Conservation (phyloP, 2,888 invertebrate species). For the Pachymerium ferrugineum region DNA sequence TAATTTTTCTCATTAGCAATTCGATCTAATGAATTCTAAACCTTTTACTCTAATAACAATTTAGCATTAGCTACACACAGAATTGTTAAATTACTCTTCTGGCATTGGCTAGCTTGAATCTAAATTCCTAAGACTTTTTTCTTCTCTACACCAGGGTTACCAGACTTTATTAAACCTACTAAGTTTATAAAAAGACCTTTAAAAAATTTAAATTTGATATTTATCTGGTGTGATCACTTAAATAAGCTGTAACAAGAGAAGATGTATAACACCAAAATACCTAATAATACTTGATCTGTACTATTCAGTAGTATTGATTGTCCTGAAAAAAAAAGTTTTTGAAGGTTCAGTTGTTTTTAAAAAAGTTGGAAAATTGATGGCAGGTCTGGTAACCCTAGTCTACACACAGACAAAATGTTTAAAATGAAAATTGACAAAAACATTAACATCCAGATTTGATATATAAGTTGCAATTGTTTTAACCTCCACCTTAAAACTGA, state of each 20-base stretch:
- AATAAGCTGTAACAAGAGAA: background rate
- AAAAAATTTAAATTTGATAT: background rate
- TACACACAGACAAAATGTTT: background rate
- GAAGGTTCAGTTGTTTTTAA: background rate
- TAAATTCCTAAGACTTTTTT: background rate
- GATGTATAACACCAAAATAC: too few relatives aligned
- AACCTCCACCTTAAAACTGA: background rate
- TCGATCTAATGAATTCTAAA: too few relatives aligned
- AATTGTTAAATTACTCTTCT: background rate
- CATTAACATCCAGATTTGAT: background rate
- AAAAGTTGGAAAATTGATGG: background rate
- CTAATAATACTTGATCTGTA: too few relatives aligned
- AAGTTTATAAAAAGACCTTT: too few relatives aligned
- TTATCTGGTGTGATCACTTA: background rate
- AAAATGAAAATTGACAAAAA: background rate
- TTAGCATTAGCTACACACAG: too few relatives aligned
- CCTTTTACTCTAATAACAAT: too few relatives aligned
- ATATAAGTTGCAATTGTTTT: background rate
- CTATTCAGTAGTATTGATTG: too few relatives aligned
- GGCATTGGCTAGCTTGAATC: too few relatives aligned
- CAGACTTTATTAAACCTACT: background rate
- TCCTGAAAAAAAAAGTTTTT: background rate
- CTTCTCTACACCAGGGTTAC: conserved; percentile 1
- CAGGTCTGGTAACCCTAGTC: background rate
- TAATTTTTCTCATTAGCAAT: too few relatives aligned